phyloP scores from a whole-genome alignment of 2,888 invertebrate species.

The Schizotus pectinicornis region DNA sequence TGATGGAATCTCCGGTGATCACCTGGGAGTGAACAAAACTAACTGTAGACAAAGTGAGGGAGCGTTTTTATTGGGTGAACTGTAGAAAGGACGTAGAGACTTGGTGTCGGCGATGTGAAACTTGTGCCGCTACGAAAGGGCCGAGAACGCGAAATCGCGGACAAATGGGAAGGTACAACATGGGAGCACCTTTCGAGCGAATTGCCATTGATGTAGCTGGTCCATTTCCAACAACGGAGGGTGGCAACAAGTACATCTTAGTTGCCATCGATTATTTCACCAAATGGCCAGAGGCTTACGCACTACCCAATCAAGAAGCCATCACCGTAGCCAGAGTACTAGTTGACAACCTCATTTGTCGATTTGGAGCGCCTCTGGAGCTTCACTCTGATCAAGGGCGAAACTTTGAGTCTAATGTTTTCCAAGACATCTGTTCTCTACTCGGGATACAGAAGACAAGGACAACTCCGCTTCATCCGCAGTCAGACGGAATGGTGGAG shows the following conservation, averaged over 20 bases:
- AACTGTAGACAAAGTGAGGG: slow-evolving; percentile 3
- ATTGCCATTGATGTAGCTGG: slow-evolving; percentile 35
- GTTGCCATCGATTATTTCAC: slow-evolving; percentile 30
- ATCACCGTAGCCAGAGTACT: slow-evolving; percentile 40
- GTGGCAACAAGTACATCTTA: slow-evolving; percentile 8
- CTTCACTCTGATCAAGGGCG: slow-evolving; percentile 43
- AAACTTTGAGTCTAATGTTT: slow-evolving; percentile 42
- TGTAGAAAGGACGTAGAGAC: neutral
- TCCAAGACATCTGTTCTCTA: slow-evolving; percentile 33
- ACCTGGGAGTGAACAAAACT: slow-evolving; percentile 4
- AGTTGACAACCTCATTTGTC: slow-evolving; percentile 31
- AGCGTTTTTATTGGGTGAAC: slow-evolving; percentile 1
- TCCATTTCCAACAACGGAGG: slow-evolving; percentile 30
- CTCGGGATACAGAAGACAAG: slow-evolving; percentile 39
- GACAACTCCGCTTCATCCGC: slow-evolving; percentile 43
- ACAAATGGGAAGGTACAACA: slow-evolving; percentile 23
- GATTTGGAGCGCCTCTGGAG: slow-evolving; percentile 32
- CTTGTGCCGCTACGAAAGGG: slow-evolving; percentile 6
- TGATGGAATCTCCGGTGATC: neutral
- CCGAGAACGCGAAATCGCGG: neutral
- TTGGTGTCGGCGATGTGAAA: slow-evolving; percentile 7
- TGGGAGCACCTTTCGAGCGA: slow-evolving; percentile 33
- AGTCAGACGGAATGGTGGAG: slow-evolving; percentile 45
- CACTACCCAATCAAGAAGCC: slow-evolving; percentile 43
- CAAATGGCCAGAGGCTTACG: slow-evolving; percentile 38